These are phyloP conservation scores for Hyla sarda DNA, from an alignment of 2,113 vertebrate genomes.

Conservation along the genomic window DNA sequence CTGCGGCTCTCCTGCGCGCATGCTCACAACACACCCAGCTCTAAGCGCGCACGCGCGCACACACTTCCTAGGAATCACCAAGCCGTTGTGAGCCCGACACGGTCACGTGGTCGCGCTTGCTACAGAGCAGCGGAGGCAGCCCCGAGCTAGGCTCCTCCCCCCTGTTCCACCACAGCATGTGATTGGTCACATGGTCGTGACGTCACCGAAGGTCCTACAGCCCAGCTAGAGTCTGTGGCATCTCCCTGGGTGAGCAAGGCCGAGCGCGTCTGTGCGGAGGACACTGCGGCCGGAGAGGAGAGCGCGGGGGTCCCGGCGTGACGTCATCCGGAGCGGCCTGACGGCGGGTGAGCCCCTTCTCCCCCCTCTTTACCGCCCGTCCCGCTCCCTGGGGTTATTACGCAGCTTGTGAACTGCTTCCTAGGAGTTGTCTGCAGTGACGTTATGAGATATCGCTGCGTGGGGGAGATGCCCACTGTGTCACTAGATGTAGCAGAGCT, in stretches of 20 bases:
- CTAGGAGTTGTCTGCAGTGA: background rate
- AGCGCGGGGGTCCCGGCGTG: background rate
- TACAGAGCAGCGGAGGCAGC: too few species aligned
- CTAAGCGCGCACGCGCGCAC: too few species aligned
- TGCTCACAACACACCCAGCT: too few species aligned
- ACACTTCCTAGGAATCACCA: too few species aligned
- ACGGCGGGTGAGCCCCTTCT: background rate
- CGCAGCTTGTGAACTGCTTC: conserved; percentile 1
- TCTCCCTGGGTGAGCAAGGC: conserved; percentile 33
- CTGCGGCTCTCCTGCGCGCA: too few species aligned
- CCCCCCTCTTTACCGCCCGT: background rate
- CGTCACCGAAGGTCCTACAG: background rate
- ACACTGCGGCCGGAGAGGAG: background rate
- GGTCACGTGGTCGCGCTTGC: too few species aligned
- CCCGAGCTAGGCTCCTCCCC: background rate
- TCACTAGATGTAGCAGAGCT: background rate
- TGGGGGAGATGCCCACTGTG: background rate
- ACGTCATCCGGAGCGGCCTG: background rate
- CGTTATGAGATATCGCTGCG: background rate
- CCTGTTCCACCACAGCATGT: background rate
- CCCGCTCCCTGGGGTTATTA: background rate
- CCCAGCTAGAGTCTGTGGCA: background rate
- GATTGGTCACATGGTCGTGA: background rate
- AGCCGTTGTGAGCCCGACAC: too few species aligned
- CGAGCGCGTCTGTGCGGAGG: conserved; percentile 45